Percentiles rank a stretch among this genome's conserved stretches.
Evolutionary conservation across 2,888 invertebrate species (phyloP).

Genomic region (Geotrupes spiniger): DNA sequence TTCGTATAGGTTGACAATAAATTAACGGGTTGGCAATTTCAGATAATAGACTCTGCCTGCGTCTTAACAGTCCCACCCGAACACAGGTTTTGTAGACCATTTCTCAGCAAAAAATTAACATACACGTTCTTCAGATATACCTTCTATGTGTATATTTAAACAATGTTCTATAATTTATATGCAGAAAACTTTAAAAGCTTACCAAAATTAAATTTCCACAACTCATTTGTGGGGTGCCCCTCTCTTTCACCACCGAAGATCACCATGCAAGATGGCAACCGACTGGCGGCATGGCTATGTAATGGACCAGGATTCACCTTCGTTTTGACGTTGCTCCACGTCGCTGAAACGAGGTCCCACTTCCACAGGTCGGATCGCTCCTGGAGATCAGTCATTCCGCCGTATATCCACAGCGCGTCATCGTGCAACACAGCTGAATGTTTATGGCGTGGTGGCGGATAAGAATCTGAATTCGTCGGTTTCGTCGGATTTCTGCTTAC

Average conservation of each 20-base stretch:
- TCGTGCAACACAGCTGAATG: slow-evolving; percentile 80
- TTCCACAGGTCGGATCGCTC: slow-evolving; percentile 76
- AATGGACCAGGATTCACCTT: slow-evolving; percentile 68
- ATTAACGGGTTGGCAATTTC: no score
- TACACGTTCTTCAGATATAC: no score
- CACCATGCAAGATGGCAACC: slow-evolving; percentile 73
- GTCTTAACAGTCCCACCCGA: no score
- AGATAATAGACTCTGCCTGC: no score
- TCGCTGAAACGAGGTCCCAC: slow-evolving; percentile 65
- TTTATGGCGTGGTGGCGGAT: slow-evolving; percentile 74
- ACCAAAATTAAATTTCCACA: slow-evolving; percentile 85
- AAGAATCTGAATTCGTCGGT: slow-evolving; percentile 40
- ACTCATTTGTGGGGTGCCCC: slow-evolving; percentile 69
- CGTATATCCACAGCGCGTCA: slow-evolving; percentile 81
- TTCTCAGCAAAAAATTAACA: no score
- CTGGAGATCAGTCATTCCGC: slow-evolving; percentile 82
- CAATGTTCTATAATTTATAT: no score
- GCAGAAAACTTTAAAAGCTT: no score
- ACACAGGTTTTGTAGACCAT: no score
- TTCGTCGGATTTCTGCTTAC: slow-evolving; percentile 48
- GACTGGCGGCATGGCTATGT: slow-evolving; percentile 75
- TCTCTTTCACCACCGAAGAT: slow-evolving; percentile 76
- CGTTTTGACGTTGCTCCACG: slow-evolving; percentile 63
- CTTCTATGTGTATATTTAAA: no score
- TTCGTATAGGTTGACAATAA: no score